phyloP scores from a whole-genome alignment of 2,888 invertebrate species.

The Sesia bembeciformis region DNA sequence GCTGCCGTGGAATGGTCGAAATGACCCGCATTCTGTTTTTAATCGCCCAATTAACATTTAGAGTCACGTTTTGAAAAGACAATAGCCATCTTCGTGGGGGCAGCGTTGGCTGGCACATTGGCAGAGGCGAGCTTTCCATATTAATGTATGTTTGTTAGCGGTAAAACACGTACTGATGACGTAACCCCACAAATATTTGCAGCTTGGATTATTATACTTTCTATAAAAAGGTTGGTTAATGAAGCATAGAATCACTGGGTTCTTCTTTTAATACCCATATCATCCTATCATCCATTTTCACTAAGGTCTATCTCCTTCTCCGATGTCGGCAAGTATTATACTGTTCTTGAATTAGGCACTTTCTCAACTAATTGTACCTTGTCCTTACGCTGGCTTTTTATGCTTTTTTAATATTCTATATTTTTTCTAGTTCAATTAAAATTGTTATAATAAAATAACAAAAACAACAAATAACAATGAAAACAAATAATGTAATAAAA shows the following conservation, averaged over 20 bases:
- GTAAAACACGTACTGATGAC: constrained; percentile 68
- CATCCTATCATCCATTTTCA: not conserved
- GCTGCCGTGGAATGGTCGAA: constrained; percentile 62
- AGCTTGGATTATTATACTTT: constrained; percentile 2
- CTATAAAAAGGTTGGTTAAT: not conserved
- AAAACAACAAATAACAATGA: too few relatives aligned
- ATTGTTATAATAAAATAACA: not conserved
- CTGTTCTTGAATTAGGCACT: too few relatives aligned
- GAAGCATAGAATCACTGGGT: not conserved
- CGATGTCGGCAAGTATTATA: too few relatives aligned
- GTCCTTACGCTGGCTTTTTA: too few relatives aligned
- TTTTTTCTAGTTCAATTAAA: not conserved
- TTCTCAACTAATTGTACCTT: too few relatives aligned
- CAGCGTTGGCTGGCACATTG: constrained; percentile 69
- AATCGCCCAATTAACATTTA: constrained; percentile 73
- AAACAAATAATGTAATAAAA: too few relatives aligned
- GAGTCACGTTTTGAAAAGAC: constrained; percentile 72
- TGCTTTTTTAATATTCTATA: not conserved
- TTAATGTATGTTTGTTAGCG: constrained; percentile 74
- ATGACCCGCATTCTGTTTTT: constrained; percentile 74
- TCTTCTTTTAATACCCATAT: constrained; percentile 13
- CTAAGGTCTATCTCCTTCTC: too few relatives aligned
- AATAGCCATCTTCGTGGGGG: constrained; percentile 72
- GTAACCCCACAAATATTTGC: constrained; percentile 54
- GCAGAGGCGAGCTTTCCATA: constrained; percentile 67